Evolutionary conservation across 2,888 invertebrate genomes (phyloP).

Genomic region (Napeogenes sylphis): DNA sequence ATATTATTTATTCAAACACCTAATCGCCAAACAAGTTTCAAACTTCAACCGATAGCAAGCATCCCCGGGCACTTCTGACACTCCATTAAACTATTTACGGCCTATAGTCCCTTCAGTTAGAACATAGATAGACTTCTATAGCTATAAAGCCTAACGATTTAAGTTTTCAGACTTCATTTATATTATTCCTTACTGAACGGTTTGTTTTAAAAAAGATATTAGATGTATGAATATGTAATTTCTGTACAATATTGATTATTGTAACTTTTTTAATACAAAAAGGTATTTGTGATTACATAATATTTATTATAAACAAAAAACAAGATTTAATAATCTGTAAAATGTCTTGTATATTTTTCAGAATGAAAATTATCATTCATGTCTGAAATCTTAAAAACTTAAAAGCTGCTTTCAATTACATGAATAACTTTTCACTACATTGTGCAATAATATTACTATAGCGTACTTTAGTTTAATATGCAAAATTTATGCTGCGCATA

Average conservation of each 20-base stretch:
- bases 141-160: neutral
- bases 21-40: neutral
- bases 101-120: constrained; percentile 7
- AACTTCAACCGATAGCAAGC: neutral
- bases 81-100: constrained; percentile 17
- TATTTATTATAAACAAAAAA: too few relatives aligned
- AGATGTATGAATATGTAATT: too few relatives aligned
- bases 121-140: neutral
- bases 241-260: too few relatives aligned
- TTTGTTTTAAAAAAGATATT: neutral
- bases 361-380: too few relatives aligned
- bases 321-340: too few relatives aligned
- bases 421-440: neutral
- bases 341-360: too few relatives aligned
- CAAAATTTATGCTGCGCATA: constrained; percentile 18
- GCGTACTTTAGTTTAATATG: constrained; percentile 19
- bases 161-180: neutral
- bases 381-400: neutral
- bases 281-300: too few relatives aligned
- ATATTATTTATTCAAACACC: neutral
- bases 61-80: neutral
- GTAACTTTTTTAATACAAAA: too few relatives aligned
- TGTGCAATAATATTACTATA: constrained; percentile 16
- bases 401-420: neutral
- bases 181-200: neutral